phyloP scores from a whole-genome alignment of 2,797 vertebrate genomes.

The Rhynchonycteris naso region DNA sequence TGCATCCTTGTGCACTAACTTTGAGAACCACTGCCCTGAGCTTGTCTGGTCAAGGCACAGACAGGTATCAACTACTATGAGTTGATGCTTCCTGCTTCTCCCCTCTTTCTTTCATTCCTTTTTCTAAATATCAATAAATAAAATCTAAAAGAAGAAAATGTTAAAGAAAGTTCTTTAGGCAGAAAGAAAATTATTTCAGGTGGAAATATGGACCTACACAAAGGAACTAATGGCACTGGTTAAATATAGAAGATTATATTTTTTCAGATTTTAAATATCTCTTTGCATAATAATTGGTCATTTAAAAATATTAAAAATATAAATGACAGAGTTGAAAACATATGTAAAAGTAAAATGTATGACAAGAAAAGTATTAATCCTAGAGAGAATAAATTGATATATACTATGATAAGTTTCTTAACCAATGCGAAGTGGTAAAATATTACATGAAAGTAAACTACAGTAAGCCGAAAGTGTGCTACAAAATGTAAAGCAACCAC shows the following conservation, averaged over 20 bases:
- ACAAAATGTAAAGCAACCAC: neutral
- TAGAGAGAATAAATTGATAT: neutral
- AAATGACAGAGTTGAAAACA: neutral
- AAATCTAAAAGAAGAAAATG: neutral
- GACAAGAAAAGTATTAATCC: neutral
- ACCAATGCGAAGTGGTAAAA: neutral
- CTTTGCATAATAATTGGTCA: neutral
- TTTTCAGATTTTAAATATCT: neutral
- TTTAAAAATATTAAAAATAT: neutral
- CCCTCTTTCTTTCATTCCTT: too few species aligned
- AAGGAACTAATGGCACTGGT: neutral
- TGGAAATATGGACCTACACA: neutral
- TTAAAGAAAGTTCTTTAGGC: neutral
- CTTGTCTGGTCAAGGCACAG: too few species aligned
- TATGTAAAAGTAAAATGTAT: neutral
- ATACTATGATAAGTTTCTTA: neutral
- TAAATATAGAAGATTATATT: neutral
- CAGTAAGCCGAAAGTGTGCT: neutral
- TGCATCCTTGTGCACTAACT: too few species aligned
- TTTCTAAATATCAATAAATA: too few species aligned
- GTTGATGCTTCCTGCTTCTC: too few species aligned
- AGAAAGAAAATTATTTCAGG: neutral
- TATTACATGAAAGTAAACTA: neutral
- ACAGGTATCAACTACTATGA: too few species aligned
- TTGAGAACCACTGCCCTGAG: too few species aligned